These are phyloP conservation scores for Cosmia trapezina DNA, from an alignment of 2,888 invertebrate species.

Conservation along the genomic window DNA sequence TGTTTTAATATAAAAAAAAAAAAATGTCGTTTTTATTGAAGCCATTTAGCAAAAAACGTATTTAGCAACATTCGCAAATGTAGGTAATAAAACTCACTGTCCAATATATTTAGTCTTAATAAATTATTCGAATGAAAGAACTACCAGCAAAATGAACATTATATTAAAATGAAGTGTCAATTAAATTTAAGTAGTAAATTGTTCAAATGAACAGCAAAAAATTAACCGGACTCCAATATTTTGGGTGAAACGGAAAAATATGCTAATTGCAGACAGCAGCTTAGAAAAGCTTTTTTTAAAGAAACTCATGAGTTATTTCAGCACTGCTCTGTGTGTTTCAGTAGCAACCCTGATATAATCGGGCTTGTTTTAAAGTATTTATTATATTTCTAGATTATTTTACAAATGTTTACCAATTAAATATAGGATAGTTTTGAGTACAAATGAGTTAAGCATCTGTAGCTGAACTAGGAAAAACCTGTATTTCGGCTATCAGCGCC, in stretches of 20 bases:
- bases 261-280: background rate
- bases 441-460: too few species aligned
- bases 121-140: constrained; percentile 24
- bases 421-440: too few species aligned
- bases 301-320: background rate
- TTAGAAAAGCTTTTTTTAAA: background rate
- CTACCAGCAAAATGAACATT: too few species aligned
- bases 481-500: too few species aligned
- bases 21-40: background rate
- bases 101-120: constrained; percentile 16
- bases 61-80: background rate
- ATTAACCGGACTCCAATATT: background rate
- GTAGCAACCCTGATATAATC: background rate
- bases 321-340: background rate
- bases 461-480: too few species aligned
- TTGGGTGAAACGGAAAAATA: background rate
- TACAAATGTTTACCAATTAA: too few species aligned
- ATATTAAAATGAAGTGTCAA: too few species aligned
- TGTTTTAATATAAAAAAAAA: background rate
- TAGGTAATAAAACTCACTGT: constrained; percentile 30
- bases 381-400: too few species aligned
- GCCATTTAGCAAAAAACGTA: background rate
- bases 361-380: constrained; percentile 16
- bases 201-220: constrained; percentile 16
- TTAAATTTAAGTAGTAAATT: constrained; percentile 19